Evolutionary conservation across 2,113 vertebrate genomes (phyloP).

Genomic region (Brevimyrus niger): DNA sequence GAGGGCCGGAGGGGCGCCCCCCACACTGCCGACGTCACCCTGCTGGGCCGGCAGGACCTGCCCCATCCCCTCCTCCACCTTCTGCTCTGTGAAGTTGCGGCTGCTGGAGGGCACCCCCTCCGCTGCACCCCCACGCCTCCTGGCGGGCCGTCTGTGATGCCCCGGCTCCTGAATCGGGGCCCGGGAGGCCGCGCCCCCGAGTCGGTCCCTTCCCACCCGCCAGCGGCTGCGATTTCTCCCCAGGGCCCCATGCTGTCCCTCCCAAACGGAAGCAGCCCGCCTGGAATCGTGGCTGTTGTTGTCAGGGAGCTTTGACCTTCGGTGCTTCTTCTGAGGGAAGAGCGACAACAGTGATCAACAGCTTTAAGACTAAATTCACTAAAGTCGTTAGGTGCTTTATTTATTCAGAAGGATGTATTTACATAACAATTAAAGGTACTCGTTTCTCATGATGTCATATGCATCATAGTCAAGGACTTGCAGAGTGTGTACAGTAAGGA

Average conservation of each 20-base stretch:
- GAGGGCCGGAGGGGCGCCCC: constrained; percentile 76
- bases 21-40: constrained; percentile 87
- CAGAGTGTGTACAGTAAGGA: not conserved
- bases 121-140: constrained; percentile 38
- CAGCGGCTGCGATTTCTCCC: constrained; percentile 64
- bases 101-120: constrained; percentile 61
- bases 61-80: constrained; percentile 44
- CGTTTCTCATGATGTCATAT: not conserved
- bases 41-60: constrained; percentile 60
- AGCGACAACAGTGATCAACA: not conserved
- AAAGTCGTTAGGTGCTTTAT: not conserved
- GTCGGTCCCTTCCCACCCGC: constrained; percentile 58
- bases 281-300: constrained; percentile 71
- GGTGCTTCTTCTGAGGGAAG: constrained; percentile 64
- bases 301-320: constrained; percentile 74
- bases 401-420: not conserved
- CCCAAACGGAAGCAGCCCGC: constrained; percentile 59
- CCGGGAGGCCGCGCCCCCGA: constrained; percentile 42
- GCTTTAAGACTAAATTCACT: not conserved
- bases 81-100: constrained; percentile 71
- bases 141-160: constrained; percentile 48
- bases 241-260: constrained; percentile 54
- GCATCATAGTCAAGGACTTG: not conserved
- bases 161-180: constrained; percentile 55
- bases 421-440: not conserved